These are phyloP conservation scores for Aleiodes alternator DNA, from an alignment of 2,888 invertebrate species.

Conservation along the genomic window DNA sequence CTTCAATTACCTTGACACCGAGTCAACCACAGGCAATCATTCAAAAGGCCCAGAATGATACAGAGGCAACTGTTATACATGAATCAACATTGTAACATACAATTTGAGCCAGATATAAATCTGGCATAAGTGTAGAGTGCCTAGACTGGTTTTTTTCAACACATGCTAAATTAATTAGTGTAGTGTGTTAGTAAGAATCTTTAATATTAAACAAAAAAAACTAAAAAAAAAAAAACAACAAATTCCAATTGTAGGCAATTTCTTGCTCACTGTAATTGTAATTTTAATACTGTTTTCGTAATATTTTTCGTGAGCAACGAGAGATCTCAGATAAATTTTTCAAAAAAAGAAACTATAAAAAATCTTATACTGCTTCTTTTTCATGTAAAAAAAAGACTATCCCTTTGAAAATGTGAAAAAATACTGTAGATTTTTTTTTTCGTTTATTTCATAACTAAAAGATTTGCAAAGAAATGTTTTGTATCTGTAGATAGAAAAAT, in stretches of 20 bases:
- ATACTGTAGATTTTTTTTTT: too few species aligned
- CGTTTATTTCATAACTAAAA: too few species aligned
- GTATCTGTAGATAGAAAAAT: too few species aligned
- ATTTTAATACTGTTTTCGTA: constrained; percentile 19
- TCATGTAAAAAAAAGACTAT: constrained; percentile 15
- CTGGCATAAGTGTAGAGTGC: constrained; percentile 32
- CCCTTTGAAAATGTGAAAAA: constrained; percentile 3
- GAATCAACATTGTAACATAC: constrained; percentile 74
- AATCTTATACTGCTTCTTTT: constrained; percentile 8
- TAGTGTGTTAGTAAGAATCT: constrained; percentile 8
- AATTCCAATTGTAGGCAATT: constrained; percentile 31
- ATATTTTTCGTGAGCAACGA: constrained; percentile 21
- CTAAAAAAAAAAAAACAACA: background rate
- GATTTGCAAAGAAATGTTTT: too few species aligned
- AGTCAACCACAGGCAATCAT: constrained; percentile 66
- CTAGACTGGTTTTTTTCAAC: constrained; percentile 22
- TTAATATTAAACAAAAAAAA: background rate
- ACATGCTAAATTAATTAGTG: background rate
- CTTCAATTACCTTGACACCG: constrained; percentile 70
- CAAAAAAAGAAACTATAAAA: background rate
- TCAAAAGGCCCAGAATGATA: constrained; percentile 63
- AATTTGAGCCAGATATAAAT: constrained; percentile 64
- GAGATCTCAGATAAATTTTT: constrained; percentile 26
- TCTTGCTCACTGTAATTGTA: constrained; percentile 18
- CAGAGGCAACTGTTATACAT: constrained; percentile 70